phyloP scores from a whole-genome alignment of 2,888 invertebrate species.

The Choreutis nemorana region DNA sequence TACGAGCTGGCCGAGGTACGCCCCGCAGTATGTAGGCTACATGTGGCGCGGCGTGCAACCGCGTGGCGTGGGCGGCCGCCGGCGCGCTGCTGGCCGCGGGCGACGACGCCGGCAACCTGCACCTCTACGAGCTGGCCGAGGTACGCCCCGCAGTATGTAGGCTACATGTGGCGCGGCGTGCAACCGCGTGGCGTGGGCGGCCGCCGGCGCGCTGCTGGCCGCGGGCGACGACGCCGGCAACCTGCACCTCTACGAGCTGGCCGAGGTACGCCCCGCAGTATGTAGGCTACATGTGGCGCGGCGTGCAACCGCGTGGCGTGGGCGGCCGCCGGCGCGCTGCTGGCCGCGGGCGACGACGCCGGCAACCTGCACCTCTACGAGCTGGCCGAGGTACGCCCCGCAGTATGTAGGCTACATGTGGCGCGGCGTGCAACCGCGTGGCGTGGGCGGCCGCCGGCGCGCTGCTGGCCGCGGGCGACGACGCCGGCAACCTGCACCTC shows the following conservation, averaged over 20 bases:
- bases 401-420: slow-evolving; percentile 71
- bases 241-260: slow-evolving; percentile 91
- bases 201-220: slow-evolving; percentile 83
- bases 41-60: slow-evolving; percentile 82
- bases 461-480: slow-evolving; percentile 92
- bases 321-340: slow-evolving; percentile 82
- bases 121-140: slow-evolving; percentile 79
- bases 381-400: slow-evolving; percentile 83
- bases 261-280: slow-evolving; percentile 87
- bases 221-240: slow-evolving; percentile 89
- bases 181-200: too few species aligned
- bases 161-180: too few species aligned
- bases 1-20: too few species aligned
- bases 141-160: slow-evolving; percentile 79
- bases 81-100: slow-evolving; percentile 89
- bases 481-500: slow-evolving; percentile 86
- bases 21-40: too few species aligned
- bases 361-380: slow-evolving; percentile 92
- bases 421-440: slow-evolving; percentile 88
- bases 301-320: too few species aligned
- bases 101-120: slow-evolving; percentile 87
- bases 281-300: too few species aligned
- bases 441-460: slow-evolving; percentile 91
- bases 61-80: slow-evolving; percentile 76
- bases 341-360: slow-evolving; percentile 88